Conservation (phyloP, 2,113 vertebrate species). For the Taurulus bubalis region DNA sequence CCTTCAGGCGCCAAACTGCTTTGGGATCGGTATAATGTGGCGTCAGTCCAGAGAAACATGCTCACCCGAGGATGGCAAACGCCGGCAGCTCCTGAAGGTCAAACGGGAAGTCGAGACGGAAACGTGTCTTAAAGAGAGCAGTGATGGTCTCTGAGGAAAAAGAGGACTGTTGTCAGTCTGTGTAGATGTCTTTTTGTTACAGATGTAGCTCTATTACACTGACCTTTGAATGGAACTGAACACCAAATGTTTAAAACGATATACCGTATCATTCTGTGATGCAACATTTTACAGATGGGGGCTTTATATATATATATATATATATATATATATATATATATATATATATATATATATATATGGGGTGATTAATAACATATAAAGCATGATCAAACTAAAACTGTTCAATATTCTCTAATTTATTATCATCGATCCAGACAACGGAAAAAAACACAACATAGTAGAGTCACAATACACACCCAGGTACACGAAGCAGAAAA, state of each 20-base stretch:
- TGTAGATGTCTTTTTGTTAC: not conserved
- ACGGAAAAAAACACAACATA: not conserved
- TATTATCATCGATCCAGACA: not conserved
- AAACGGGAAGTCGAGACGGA: constrained; percentile 98
- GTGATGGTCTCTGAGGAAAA: constrained; percentile 94
- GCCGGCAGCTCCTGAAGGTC: constrained; percentile 98
- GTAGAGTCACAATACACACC: not conserved
- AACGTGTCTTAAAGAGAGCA: constrained; percentile 97
- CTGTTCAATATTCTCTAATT: not conserved
- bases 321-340: no score
- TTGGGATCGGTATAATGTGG: constrained; percentile 25
- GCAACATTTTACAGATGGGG: not conserved
- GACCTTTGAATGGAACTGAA: not conserved
- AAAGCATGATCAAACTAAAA: not conserved
- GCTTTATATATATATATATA: not conserved
- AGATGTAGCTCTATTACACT: constrained; percentile 1
- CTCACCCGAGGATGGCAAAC: constrained; percentile 97
- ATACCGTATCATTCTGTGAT: not conserved
- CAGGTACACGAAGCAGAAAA: not conserved
- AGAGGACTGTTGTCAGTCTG: constrained; percentile 34
- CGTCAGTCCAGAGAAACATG: constrained; percentile 4
- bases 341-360: no score
- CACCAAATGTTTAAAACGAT: not conserved
- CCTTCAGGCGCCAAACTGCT: constrained; percentile 25
- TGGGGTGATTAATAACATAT: not conserved